Conservation (phyloP, 2,113 vertebrate species). For the Albula glossodonta region DNA sequence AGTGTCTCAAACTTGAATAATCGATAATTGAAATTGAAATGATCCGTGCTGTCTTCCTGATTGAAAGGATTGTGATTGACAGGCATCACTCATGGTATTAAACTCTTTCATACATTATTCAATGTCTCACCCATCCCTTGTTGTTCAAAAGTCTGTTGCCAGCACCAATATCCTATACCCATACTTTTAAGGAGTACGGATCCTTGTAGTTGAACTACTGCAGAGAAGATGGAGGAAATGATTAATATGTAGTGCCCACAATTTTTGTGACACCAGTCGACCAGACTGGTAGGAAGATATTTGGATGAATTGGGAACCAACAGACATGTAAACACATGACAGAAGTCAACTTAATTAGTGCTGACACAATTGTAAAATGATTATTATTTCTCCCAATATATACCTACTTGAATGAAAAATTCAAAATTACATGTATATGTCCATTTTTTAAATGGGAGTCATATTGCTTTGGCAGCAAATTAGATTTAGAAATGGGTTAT, state of each 20-base stretch:
- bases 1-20: constrained; percentile 57
- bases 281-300: not conserved
- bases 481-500: no score
- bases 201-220: constrained; percentile 1
- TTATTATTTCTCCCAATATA: not conserved
- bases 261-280: not conserved
- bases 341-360: not conserved
- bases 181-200: constrained; percentile 18
- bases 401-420: not conserved
- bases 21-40: constrained; percentile 55
- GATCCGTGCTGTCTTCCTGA: constrained; percentile 57
- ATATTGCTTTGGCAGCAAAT: no score
- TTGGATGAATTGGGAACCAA: not conserved
- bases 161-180: constrained; percentile 26
- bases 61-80: constrained; percentile 59
- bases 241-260: not conserved
- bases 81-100: constrained; percentile 56
- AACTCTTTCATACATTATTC: constrained; percentile 55
- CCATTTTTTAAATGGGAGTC: no score
- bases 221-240: constrained; percentile 10
- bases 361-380: not conserved
- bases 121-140: constrained; percentile 45
- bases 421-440: not conserved
- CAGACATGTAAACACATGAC: not conserved
- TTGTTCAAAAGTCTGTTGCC: constrained; percentile 40